Conservation (phyloP, 2,113 vertebrate genomes). For the Chiloscyllium plagiosum region DNA sequence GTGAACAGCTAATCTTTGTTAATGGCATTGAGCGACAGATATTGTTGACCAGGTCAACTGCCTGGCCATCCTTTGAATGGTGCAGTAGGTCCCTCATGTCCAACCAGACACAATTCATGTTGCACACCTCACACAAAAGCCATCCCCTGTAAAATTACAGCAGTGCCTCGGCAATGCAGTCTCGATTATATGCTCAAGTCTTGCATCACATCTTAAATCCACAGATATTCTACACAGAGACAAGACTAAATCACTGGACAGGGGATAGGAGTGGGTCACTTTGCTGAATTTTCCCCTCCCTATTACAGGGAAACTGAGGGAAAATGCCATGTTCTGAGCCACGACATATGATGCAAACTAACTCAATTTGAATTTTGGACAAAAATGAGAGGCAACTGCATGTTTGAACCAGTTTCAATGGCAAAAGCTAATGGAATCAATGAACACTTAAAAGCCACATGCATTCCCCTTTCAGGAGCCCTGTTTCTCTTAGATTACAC, state of each 20-base stretch:
- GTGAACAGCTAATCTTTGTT: background rate
- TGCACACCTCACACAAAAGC: background rate
- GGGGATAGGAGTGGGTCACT: background rate
- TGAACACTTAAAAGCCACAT: background rate
- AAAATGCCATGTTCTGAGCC: background rate
- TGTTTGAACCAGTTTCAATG: background rate
- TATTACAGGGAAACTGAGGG: background rate
- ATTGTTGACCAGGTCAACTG: background rate
- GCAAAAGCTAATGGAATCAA: background rate
- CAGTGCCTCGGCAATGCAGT: background rate
- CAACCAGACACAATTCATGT: background rate
- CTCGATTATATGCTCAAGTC: background rate
- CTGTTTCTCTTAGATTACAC: background rate
- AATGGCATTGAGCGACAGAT: background rate
- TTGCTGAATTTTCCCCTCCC: background rate
- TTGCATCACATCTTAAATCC: background rate
- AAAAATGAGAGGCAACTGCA: background rate
- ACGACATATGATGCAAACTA: background rate
- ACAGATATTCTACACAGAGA: background rate
- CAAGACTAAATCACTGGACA: background rate
- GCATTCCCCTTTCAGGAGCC: background rate
- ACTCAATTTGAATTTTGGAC: background rate
- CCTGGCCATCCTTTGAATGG: background rate
- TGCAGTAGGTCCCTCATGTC: background rate
- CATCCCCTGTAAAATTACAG: background rate